phyloP scores from a whole-genome alignment of 1,140 invertebrate species.

The Sinonovacula constricta region DNA sequence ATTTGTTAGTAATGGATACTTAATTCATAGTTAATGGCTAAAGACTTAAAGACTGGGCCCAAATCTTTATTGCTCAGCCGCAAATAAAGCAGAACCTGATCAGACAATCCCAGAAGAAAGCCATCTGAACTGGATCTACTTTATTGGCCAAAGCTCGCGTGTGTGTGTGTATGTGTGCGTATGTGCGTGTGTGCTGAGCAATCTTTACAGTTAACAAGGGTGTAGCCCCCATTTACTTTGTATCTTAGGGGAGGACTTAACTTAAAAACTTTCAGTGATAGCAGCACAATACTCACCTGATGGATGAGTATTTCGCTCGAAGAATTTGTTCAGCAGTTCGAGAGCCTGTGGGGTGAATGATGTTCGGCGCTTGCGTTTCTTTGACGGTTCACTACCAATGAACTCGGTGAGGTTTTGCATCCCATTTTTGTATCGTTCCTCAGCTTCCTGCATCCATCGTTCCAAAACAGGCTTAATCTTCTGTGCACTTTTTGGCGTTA shows the following conservation, averaged over 20 bases:
- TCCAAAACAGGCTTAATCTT: slow-evolving; percentile 99
- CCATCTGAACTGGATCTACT: no score
- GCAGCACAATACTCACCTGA: slow-evolving; percentile 85
- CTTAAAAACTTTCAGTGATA: neutral
- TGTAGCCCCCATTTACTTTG: neutral
- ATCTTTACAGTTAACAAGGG: no score
- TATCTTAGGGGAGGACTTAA: neutral
- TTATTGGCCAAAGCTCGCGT: no score
- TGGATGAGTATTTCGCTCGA: slow-evolving; percentile 98
- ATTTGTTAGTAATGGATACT: no score
- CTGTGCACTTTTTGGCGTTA: slow-evolving; percentile 98
- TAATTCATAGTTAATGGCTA: no score
- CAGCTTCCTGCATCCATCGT: slow-evolving; percentile 96
- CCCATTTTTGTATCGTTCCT: slow-evolving; percentile 81
- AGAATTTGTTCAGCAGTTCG: slow-evolving; percentile 95
- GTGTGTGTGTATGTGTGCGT: no score
- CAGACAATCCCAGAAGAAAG: no score
- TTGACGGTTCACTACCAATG: slow-evolving; percentile 96
- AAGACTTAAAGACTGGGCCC: no score
- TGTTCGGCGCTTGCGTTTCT: slow-evolving; percentile 96
- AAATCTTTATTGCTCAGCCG: no score
- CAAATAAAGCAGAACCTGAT: no score
- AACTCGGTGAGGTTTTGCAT: slow-evolving; percentile 93
- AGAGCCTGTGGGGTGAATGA: slow-evolving; percentile 98
- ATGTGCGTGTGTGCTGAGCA: no score